phyloP scores from a whole-genome alignment of 2,797 vertebrate genomes.

The Sebastes reedi region DNA sequence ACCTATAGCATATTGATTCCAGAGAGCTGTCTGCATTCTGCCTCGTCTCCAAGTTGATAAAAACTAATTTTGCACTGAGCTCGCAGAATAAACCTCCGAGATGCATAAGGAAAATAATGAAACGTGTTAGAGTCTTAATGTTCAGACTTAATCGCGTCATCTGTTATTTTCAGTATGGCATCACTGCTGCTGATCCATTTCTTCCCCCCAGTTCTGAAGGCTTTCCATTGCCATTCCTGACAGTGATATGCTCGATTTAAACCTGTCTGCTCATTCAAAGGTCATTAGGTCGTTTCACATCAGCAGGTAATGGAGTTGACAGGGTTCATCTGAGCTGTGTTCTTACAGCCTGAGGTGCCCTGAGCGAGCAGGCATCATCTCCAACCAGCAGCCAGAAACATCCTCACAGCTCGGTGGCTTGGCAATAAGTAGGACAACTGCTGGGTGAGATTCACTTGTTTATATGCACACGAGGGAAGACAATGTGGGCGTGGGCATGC shows the following conservation, averaged over 20 bases:
- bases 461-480: conserved; percentile 47
- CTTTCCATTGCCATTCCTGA: conserved; percentile 51
- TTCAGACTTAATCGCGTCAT: conserved; percentile 20
- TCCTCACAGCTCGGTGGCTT: conserved; percentile 55
- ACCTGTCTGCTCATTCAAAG: conserved; percentile 72
- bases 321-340: conserved; percentile 71
- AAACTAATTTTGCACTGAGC: conserved; percentile 64
- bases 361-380: conserved; percentile 44
- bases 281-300: conserved; percentile 77
- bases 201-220: conserved; percentile 7
- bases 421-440: conserved; percentile 57
- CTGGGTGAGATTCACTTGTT: conserved; percentile 67
- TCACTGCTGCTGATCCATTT: conserved; percentile 5
- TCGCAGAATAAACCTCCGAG: conserved; percentile 19
- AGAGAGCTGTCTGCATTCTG: conserved; percentile 59
- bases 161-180: conserved; percentile 17
- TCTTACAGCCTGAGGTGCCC: conserved; percentile 64
- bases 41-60: conserved; percentile 60
- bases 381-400: conserved; percentile 61
- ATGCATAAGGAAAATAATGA: conserved; percentile 41
- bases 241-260: conserved; percentile 56
- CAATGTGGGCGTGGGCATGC: conserved; percentile 4
- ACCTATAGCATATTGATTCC: conserved; percentile 80
- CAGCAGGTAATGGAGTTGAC: conserved; percentile 81
- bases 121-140: neutral